A percentile compares a stretch with the other conserved stretches of the same genome.
These are phyloP conservation scores for Notodonta dromedarius DNA, from an alignment of 2,888 invertebrate species.

Conservation along the genomic window DNA sequence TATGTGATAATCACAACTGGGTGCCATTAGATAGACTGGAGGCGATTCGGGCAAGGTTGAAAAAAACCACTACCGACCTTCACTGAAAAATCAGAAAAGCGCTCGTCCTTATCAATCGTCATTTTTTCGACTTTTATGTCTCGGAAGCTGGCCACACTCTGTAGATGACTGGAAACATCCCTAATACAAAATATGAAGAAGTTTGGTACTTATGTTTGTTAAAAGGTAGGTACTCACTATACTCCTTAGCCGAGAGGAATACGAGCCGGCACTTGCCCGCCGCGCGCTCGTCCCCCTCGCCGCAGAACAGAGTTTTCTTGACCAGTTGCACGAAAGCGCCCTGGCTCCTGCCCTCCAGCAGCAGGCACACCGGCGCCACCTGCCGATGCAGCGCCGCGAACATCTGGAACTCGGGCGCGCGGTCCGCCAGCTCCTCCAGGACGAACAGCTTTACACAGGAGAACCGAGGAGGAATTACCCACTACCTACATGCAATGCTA, in stretches of 20 bases:
- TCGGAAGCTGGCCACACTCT: too few species aligned
- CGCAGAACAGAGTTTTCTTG: constrained; percentile 66
- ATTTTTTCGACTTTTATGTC: too few species aligned
- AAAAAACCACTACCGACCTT: too few species aligned
- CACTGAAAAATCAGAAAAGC: too few species aligned
- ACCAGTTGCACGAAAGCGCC: constrained; percentile 77
- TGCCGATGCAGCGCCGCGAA: constrained; percentile 85
- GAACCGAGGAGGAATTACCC: background rate
- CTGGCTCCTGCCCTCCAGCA: constrained; percentile 81
- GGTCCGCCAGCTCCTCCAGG: constrained; percentile 88
- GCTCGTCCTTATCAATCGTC: too few species aligned
- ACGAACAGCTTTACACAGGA: constrained; percentile 81
- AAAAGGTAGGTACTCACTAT: constrained; percentile 69
- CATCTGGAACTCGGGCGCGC: constrained; percentile 85
- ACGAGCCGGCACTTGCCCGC: constrained; percentile 79
- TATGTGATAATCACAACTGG: too few species aligned
- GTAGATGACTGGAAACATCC: too few species aligned
- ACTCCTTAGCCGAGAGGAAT: constrained; percentile 84
- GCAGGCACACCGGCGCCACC: constrained; percentile 82
- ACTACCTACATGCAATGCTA: background rate
- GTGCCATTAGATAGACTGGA: too few species aligned
- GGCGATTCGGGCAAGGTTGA: too few species aligned
- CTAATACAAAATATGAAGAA: too few species aligned
- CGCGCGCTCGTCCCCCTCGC: constrained; percentile 43
- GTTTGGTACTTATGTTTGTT: background rate